Evolutionary conservation across 2,797 vertebrate species (phyloP).

Genomic region (Etheostoma nigrum): DNA sequence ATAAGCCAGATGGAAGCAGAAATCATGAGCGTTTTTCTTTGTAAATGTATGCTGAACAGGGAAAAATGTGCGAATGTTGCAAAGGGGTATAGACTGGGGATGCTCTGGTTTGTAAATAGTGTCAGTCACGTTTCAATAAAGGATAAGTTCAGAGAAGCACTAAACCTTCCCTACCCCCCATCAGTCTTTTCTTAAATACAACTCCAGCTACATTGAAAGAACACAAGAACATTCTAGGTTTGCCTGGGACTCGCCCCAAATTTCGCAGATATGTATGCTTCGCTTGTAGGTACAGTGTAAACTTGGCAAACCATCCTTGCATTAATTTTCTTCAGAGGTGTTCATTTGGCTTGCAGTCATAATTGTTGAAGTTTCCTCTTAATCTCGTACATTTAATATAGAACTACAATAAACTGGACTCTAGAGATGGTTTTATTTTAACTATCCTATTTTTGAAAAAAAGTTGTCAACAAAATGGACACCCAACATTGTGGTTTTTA

Average conservation of each 20-base stretch:
- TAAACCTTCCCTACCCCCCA: slow-evolving; percentile 61
- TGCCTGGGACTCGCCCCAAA: slow-evolving; percentile 75
- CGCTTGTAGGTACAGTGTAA: slow-evolving; percentile 80
- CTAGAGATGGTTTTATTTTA: slow-evolving; percentile 77
- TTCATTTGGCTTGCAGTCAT: slow-evolving; percentile 83
- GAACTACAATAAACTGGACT: slow-evolving; percentile 84
- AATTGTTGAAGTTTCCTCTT: slow-evolving; percentile 71
- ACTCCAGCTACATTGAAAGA: slow-evolving; percentile 78
- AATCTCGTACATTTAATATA: slow-evolving; percentile 78
- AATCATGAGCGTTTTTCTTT: slow-evolving; percentile 70
- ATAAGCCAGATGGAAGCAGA: slow-evolving; percentile 79
- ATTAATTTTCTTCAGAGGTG: slow-evolving; percentile 76
- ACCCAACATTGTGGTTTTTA: slow-evolving; percentile 79
- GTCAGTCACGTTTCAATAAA: slow-evolving; percentile 71
- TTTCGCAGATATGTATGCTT: slow-evolving; percentile 81
- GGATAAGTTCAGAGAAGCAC: slow-evolving; percentile 75
- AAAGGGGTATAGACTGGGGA: slow-evolving; percentile 63
- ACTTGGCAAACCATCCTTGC: slow-evolving; percentile 82
- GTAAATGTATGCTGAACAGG: slow-evolving; percentile 66
- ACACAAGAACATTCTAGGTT: slow-evolving; percentile 78
- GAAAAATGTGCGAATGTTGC: slow-evolving; percentile 68
- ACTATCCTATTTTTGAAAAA: slow-evolving; percentile 78
- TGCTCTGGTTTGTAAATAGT: slow-evolving; percentile 71
- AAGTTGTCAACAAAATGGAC: slow-evolving; percentile 84
- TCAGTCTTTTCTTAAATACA: slow-evolving; percentile 78